These are phyloP conservation scores for Cordilura impudica DNA, from an alignment of 2,888 invertebrate species.

Conservation along the genomic window DNA sequence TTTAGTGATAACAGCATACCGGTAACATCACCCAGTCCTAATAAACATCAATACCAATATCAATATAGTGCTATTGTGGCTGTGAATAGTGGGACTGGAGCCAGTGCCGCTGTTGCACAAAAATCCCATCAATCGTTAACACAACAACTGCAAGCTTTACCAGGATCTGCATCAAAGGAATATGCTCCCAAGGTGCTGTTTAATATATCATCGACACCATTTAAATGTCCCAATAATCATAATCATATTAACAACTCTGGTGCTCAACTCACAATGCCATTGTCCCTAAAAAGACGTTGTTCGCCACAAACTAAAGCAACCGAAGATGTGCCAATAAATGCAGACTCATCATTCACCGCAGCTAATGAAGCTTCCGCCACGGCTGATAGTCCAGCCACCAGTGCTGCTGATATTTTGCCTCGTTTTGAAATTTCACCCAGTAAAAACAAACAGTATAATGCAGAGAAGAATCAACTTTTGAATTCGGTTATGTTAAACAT, in stretches of 20 bases:
- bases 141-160: constrained; percentile 18
- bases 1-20: constrained; percentile 66
- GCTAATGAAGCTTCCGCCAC: background rate
- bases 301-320: constrained; percentile 39
- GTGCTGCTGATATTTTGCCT: background rate
- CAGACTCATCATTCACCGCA: background rate
- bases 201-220: constrained; percentile 69
- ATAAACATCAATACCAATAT: constrained; percentile 48
- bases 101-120: background rate
- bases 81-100: constrained; percentile 57
- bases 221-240: constrained; percentile 64
- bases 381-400: constrained; percentile 1
- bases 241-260: constrained; percentile 30
- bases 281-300: constrained; percentile 19
- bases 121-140: constrained; percentile 26
- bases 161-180: constrained; percentile 63
- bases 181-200: constrained; percentile 69
- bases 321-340: constrained; percentile 40
- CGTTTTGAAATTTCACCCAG: constrained; percentile 25
- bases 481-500: constrained; percentile 71
- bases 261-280: constrained; percentile 2
- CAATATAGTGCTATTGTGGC: constrained; percentile 58
- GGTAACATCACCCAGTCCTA: constrained; percentile 50
- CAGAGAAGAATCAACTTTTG: constrained; percentile 67
- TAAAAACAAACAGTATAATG: constrained; percentile 57